Conservation (phyloP, 2,888 invertebrate species). For the Odontothrips loti region DNA sequence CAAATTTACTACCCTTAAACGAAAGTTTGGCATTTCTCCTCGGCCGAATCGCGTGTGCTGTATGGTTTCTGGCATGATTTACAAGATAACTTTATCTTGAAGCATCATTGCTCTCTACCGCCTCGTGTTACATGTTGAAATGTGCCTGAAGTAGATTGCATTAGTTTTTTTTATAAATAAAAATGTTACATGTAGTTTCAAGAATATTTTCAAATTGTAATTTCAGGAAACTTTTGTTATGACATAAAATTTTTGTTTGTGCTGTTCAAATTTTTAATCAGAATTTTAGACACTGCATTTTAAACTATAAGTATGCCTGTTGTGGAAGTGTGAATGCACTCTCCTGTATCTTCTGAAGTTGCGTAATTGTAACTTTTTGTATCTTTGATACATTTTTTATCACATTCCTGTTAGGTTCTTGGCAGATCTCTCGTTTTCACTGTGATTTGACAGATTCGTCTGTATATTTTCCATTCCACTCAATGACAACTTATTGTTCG, state of each 20-base stretch:
- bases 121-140: not conserved
- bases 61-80: not conserved
- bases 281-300: too few relatives aligned
- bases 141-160: too few relatives aligned
- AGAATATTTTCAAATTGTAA: not conserved
- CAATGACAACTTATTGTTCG: too few relatives aligned
- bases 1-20: not conserved
- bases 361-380: not conserved
- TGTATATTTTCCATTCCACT: too few relatives aligned
- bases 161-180: not conserved
- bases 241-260: not conserved
- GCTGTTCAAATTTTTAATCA: not conserved
- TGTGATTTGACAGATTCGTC: too few relatives aligned
- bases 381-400: not conserved
- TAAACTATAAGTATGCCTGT: too few relatives aligned
- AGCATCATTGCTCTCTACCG: not conserved
- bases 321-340: too few relatives aligned
- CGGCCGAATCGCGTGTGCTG: not conserved
- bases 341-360: too few relatives aligned
- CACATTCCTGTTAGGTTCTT: not conserved
- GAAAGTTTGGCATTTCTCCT: not conserved
- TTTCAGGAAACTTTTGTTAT: too few relatives aligned
- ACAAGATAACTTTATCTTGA: not conserved
- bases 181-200: not conserved
- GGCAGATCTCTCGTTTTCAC: not conserved